These are phyloP conservation scores for Rhabdomys pumilio DNA, from an alignment of 2,797 vertebrate genomes.

Conservation along the genomic window DNA sequence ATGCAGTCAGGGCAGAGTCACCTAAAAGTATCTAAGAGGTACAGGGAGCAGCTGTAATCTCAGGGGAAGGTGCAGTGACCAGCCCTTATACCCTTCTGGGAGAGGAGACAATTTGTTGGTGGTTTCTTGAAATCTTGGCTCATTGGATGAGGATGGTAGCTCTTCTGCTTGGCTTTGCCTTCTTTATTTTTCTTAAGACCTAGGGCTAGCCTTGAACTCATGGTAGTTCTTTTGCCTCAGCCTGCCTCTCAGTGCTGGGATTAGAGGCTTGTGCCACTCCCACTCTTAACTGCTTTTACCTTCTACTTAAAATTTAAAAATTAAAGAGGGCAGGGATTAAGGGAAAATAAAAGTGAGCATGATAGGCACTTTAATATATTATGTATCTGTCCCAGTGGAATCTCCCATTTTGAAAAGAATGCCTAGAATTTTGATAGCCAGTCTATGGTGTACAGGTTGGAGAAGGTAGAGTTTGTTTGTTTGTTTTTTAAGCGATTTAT, in stretches of 20 bases:
- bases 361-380: background rate
- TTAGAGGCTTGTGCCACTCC: background rate
- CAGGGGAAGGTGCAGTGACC: background rate
- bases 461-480: background rate
- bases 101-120: background rate
- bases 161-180: slow-evolving; percentile 8
- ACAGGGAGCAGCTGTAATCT: background rate
- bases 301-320: slow-evolving; percentile 36
- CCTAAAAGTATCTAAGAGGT: no score
- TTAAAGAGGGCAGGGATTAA: background rate
- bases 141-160: background rate
- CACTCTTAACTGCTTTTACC: slow-evolving; percentile 37
- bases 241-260: background rate
- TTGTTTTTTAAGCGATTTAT: background rate
- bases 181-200: background rate
- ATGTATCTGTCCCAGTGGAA: background rate
- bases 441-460: background rate
- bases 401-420: background rate
- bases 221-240: background rate
- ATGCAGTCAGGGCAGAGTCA: background rate
- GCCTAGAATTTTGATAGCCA: background rate
- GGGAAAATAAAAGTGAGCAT: slow-evolving; percentile 44
- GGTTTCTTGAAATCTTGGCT: background rate
- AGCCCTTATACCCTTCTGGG: background rate
- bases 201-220: background rate